These are phyloP conservation scores for Pseudocheirus occidentalis DNA, from an alignment of 2,797 vertebrate genomes.

Conservation along the genomic window DNA sequence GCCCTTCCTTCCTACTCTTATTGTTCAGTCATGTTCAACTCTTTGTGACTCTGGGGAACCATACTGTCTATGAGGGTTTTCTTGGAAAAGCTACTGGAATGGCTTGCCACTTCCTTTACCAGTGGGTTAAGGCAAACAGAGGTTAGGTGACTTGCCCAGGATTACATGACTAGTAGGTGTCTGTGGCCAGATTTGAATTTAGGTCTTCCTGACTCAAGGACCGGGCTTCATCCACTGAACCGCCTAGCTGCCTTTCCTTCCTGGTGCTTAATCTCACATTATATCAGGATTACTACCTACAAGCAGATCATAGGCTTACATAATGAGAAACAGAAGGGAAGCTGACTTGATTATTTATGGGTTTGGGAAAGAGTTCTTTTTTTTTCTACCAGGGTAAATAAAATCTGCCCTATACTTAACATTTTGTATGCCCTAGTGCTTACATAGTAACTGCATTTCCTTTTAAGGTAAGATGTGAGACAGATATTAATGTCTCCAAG, in stretches of 20 bases:
- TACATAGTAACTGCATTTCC: background rate
- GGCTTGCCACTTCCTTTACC: background rate
- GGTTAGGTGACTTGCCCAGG: background rate
- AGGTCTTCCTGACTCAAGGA: background rate
- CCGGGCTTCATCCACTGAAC: background rate
- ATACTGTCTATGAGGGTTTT: background rate
- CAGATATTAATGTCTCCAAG: background rate
- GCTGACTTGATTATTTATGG: background rate
- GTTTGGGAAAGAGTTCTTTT: background rate
- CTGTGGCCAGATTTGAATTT: background rate
- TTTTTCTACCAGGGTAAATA: background rate
- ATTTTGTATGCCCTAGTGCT: background rate
- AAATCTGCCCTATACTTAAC: background rate
- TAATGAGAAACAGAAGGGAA: background rate
- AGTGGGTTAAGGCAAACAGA: background rate
- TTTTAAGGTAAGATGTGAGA: background rate
- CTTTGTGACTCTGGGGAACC: background rate
- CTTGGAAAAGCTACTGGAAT: background rate
- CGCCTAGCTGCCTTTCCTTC: background rate
- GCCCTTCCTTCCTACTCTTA: background rate
- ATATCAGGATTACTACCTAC: background rate
- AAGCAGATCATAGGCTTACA: background rate
- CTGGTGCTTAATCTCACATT: background rate
- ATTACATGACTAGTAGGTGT: background rate
- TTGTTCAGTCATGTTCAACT: background rate